A percentile compares a stretch with the other conserved stretches of the same genome.
phyloP scores from a whole-genome alignment of 2,797 vertebrate species.

The Mormyrus hasselquistii region DNA sequence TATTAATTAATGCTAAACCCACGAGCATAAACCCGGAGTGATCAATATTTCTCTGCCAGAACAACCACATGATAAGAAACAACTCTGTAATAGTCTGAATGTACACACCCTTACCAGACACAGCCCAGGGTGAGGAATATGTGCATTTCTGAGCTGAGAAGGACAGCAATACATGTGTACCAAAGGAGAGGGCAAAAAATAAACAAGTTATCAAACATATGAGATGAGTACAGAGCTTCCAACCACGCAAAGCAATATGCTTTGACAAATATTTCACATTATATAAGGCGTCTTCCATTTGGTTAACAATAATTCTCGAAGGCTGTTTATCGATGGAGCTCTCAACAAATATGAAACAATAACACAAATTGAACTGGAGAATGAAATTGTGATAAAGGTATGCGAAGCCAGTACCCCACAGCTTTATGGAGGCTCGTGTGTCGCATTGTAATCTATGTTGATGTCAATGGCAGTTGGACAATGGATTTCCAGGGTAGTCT shows the following conservation, averaged over 20 bases:
- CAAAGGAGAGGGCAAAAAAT: not conserved
- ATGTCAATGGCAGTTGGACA: not conserved
- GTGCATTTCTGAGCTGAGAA: not conserved
- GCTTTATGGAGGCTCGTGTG: not conserved
- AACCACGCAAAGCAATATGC: not conserved
- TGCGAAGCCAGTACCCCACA: not conserved
- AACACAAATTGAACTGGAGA: not conserved
- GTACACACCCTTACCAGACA: not conserved
- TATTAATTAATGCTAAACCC: not conserved
- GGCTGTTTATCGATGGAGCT: not conserved
- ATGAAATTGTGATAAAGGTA: not conserved
- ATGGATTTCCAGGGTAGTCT: not conserved
- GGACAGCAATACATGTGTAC: not conserved
- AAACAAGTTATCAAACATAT: constrained; percentile 6
- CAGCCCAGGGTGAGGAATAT: not conserved
- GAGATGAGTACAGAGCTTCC: not conserved
- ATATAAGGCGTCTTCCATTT: not conserved
- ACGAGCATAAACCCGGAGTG: not conserved
- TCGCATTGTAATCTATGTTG: not conserved
- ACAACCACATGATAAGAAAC: not conserved
- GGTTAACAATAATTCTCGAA: not conserved
- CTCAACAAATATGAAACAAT: not conserved
- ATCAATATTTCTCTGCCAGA: not conserved
- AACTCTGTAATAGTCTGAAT: not conserved
- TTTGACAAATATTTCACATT: constrained; percentile 6